Conservation (phyloP, 2,797 vertebrate species). For the Sebastes umbrosus region DNA sequence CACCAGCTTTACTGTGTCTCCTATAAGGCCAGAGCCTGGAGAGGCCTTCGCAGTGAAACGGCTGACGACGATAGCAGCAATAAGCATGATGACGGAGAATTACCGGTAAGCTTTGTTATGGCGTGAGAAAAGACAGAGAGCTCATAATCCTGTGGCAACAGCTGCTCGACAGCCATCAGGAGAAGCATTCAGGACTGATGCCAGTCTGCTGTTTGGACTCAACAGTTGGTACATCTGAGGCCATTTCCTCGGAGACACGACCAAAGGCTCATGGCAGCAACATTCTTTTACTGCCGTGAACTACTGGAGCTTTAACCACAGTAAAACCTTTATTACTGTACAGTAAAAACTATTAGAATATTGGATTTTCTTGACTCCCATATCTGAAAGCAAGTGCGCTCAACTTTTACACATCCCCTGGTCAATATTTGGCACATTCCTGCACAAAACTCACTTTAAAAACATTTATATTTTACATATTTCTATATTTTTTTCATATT, state of each 20-base stretch:
- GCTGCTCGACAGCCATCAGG: conserved; percentile 30
- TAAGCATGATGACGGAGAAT: conserved; percentile 16
- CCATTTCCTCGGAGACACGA: not conserved
- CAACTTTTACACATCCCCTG: not conserved
- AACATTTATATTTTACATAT: not conserved
- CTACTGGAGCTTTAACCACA: not conserved
- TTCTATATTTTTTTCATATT: not conserved
- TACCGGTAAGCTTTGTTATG: not conserved
- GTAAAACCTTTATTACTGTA: not conserved
- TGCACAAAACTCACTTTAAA: not conserved
- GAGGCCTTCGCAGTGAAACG: conserved; percentile 3
- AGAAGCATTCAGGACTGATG: conserved; percentile 17
- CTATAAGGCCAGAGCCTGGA: not conserved
- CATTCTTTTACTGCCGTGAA: not conserved
- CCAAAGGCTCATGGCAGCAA: not conserved
- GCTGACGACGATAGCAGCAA: conserved; percentile 24
- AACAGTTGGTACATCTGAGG: conserved; percentile 20
- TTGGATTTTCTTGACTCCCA: not conserved
- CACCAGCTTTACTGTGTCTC: not conserved
- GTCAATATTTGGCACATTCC: not conserved
- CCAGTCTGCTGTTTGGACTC: conserved; percentile 22
- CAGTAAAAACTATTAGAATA: not conserved
- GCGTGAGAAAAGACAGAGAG: conserved; percentile 8
- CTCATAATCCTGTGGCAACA: conserved; percentile 32
- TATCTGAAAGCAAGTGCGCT: not conserved